These are phyloP conservation scores for Microcebus lehilahytsara DNA, from an alignment of 2,113 vertebrate genomes.

Conservation along the genomic window DNA sequence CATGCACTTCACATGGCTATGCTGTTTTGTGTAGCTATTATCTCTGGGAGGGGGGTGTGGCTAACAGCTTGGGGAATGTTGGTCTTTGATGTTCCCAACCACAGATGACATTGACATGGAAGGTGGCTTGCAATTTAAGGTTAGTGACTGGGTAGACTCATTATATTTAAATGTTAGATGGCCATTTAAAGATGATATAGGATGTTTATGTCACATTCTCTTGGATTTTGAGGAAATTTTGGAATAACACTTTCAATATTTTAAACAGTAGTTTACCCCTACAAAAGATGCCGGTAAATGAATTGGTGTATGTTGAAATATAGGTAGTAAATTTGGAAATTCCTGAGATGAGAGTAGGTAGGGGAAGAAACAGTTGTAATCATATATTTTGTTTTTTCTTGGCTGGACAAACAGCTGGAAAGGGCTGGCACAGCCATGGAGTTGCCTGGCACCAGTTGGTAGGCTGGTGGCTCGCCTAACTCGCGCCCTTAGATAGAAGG, in stretches of 20 bases:
- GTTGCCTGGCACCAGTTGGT: not conserved
- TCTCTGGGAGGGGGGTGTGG: not conserved
- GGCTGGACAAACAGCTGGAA: not conserved
- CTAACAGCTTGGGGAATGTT: constrained; percentile 41
- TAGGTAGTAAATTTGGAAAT: not conserved
- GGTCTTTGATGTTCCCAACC: constrained; percentile 37
- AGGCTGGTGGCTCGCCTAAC: not conserved
- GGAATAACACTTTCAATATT: not conserved
- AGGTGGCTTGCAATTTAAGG: constrained; percentile 69
- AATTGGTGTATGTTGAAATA: not conserved
- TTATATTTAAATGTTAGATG: constrained; percentile 63
- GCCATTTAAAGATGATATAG: constrained; percentile 69
- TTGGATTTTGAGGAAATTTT: not conserved
- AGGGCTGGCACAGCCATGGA: not conserved
- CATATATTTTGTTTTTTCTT: not conserved
- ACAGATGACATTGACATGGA: constrained; percentile 62
- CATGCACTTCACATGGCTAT: not conserved
- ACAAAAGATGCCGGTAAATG: not conserved
- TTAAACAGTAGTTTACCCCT: not conserved
- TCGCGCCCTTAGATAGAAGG: not conserved
- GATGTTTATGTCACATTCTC: not conserved
- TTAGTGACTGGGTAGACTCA: constrained; percentile 45
- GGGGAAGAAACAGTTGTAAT: not conserved
- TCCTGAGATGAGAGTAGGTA: not conserved
- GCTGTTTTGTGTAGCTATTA: not conserved